Base-by-base conservation (phyloP, 2,113 vertebrate species). In the Dicerorhinus sumatrensis region DNA sequence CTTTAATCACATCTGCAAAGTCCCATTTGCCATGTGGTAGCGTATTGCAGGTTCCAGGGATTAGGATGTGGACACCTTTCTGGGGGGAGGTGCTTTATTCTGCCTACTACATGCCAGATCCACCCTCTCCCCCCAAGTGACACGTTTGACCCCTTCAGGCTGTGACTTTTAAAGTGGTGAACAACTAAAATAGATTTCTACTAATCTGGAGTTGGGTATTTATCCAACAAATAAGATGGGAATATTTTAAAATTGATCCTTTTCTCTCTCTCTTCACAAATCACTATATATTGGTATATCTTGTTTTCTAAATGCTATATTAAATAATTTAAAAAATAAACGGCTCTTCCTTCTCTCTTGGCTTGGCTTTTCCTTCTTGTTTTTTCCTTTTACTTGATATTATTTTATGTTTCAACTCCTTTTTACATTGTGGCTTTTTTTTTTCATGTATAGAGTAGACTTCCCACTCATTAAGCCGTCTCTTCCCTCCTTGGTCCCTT, bases 381-480 rank as follows among this genome's bases (percentile, higher is more conserved):
- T 88, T 36, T 27, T 62, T 31, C 3, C 1, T 62, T 83, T 76
- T 76, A 1, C 33, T 46, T 88, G 21, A 33, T 18, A 48, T 2
- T 69, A 17, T 95, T 77, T 86, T 89, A 36, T 58, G 31, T 51
- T 97, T 95, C 10, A 85, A 63, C 73, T 95, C 75, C 23, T 93
- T 97, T 84, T 96, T 62, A 13, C 20, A 4, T 16, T 76, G 51
- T 82, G 21, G 16, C 51, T 54, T 54, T 97, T 76, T 95, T 94
- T 46, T 63, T 81, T 42, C 23, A 18, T 3, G 33, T 36, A 23
- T 69, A 67, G 62, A n/a, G 6, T 80, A 56, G 83, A 85, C 31
- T 67, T 85, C 17, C 42, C 27, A 39, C 42, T 94, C 25, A 36
- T 54, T 29, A 70, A 83, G 14, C 65, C 2, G 11, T 36, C 54